A percentile compares a stretch with the other conserved stretches of the same genome.
Evolutionary conservation across 1,140 invertebrate species (phyloP).

Genomic region (Drosophila ficusphila): DNA sequence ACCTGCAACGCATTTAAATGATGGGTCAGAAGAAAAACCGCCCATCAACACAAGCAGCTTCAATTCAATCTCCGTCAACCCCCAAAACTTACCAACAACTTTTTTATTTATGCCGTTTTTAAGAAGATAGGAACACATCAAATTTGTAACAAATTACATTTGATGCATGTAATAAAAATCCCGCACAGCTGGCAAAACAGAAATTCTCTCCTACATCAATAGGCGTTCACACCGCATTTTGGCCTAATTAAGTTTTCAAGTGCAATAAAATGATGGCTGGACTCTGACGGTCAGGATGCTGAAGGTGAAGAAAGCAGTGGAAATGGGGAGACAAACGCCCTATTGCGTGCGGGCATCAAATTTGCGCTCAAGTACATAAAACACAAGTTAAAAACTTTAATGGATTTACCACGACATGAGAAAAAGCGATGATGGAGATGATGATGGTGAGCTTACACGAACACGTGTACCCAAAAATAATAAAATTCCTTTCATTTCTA

Average conservation of each 20-base stretch:
- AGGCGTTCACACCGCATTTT: constrained; percentile 79
- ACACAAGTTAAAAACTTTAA: constrained; percentile 81
- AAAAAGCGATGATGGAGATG: constrained; percentile 24
- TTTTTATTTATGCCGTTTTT: constrained; percentile 78
- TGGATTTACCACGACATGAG: constrained; percentile 57
- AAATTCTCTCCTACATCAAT: constrained; percentile 48
- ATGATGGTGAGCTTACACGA: constrained; percentile 42
- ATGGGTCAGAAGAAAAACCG: constrained; percentile 44
- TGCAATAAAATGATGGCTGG: constrained; percentile 81
- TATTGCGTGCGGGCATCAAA: constrained; percentile 76
- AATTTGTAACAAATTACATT: constrained; percentile 84
- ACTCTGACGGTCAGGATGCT: constrained; percentile 9
- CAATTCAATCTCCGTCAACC: constrained; percentile 1
- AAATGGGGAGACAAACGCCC: constrained; percentile 15
- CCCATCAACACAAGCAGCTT: constrained; percentile 32
- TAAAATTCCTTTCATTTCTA: constrained; percentile 1
- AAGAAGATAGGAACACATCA: constrained; percentile 82
- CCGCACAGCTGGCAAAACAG: constrained; percentile 60
- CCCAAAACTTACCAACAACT: constrained; percentile 18
- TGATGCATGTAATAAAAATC: constrained; percentile 80
- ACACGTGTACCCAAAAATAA: background rate
- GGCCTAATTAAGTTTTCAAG: constrained; percentile 84
- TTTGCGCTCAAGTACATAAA: constrained; percentile 73
- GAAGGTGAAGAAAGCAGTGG: background rate
- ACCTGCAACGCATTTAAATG: constrained; percentile 74